Conservation (phyloP, 2,113 vertebrate genomes). For the Bambusicola thoracicus region DNA sequence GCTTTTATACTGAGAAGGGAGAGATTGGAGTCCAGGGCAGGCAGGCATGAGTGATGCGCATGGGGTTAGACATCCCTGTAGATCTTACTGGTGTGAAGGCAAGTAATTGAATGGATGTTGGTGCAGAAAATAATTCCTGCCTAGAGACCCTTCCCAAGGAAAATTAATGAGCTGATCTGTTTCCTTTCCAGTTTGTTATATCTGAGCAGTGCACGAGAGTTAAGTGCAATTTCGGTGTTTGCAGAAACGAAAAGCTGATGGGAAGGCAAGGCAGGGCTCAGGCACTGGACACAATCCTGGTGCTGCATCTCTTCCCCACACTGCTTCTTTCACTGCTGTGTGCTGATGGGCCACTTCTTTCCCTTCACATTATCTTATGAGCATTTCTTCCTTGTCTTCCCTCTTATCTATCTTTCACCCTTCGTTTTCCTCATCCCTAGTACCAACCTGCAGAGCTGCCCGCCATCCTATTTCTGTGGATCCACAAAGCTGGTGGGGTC, state of each 20-base stretch:
- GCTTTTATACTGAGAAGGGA: slow-evolving; percentile 11
- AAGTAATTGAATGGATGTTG: slow-evolving; percentile 65
- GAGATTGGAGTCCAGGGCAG: slow-evolving; percentile 48
- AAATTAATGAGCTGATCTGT: slow-evolving; percentile 39
- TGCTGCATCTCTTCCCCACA: accelerated
- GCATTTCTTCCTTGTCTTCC: not conserved
- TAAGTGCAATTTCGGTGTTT: slow-evolving; percentile 19
- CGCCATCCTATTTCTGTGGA: not conserved
- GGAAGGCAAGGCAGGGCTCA: not conserved
- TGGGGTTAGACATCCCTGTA: slow-evolving; percentile 60
- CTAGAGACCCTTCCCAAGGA: slow-evolving; percentile 66
- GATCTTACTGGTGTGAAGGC: slow-evolving; percentile 65
- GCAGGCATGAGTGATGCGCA: slow-evolving; percentile 61
- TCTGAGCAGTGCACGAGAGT: slow-evolving; percentile 1
- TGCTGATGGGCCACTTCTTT: not conserved
- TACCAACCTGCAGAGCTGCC: not conserved
- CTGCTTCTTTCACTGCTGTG: not conserved
- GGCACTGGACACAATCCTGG: slow-evolving; percentile 1
- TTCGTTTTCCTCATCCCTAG: not conserved
- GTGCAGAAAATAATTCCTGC: slow-evolving; percentile 63
- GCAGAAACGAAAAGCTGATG: slow-evolving; percentile 45
- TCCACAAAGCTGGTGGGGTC: not conserved
- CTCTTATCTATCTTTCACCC: not conserved
- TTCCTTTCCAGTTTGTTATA: slow-evolving; percentile 56
- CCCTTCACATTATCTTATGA: not conserved